A percentile compares a stretch with the other conserved stretches of the same genome.
phyloP scores from a whole-genome alignment of 1,140 invertebrate species.

The Leucophenga varia region DNA sequence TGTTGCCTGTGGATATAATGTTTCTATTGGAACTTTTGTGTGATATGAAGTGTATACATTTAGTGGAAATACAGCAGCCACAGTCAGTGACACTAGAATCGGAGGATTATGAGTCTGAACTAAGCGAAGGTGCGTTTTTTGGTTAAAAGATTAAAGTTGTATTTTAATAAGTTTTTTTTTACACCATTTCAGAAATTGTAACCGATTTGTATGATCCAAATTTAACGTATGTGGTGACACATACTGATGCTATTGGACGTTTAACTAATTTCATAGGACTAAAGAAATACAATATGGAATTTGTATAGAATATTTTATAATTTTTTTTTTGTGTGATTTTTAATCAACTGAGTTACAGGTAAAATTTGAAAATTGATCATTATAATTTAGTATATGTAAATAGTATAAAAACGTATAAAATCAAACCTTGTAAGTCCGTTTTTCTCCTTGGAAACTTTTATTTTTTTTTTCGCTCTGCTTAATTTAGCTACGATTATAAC shows the following conservation, averaged over 20 bases:
- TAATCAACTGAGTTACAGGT: too few species aligned
- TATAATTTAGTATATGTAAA: too few species aligned
- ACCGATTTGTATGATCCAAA: conserved; percentile 34
- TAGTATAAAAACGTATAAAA: too few species aligned
- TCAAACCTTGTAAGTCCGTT: too few species aligned
- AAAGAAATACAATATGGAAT: conserved; percentile 61
- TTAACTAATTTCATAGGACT: conserved; percentile 64
- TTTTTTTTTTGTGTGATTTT: too few species aligned
- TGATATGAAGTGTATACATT: conserved; percentile 32
- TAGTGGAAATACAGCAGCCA: conserved; percentile 26
- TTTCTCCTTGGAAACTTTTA: too few species aligned
- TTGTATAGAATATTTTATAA: too few species aligned
- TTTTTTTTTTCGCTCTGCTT: background rate
- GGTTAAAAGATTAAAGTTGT: background rate
- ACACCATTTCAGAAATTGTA: conserved; percentile 19
- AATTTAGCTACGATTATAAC: conserved; percentile 76
- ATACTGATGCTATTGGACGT: conserved; percentile 58
- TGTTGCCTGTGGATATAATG: conserved; percentile 53
- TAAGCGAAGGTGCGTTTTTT: conserved; percentile 21
- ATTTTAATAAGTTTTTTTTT: background rate
- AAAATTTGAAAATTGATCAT: too few species aligned
- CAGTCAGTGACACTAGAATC: conserved; percentile 21
- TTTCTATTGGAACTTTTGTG: conserved; percentile 36
- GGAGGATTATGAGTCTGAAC: conserved; percentile 19
- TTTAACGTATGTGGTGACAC: conserved; percentile 29